Evolutionary conservation across 2,888 invertebrate species (phyloP), one percentile per base, ranked within the genome.

Genomic region (Hirtodrosophila confusa): DNA sequence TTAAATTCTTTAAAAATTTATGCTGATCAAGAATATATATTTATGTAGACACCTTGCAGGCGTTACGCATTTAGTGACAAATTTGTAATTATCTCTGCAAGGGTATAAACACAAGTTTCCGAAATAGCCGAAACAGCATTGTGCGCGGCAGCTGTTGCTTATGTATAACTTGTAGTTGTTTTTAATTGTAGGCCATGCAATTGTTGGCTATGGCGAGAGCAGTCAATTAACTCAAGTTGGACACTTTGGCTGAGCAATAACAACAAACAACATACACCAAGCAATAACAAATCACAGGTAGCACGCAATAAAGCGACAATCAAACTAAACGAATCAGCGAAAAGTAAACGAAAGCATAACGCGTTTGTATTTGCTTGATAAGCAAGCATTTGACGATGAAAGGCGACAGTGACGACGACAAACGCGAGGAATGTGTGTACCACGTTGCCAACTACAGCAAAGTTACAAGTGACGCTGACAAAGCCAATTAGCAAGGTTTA

Each of bases 401-500:
- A 39, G 27, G 6, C 27, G 27, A 27, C 27, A n/a, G n/a, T n/a
- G 27, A 27, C 35, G 40, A 40, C 44, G 29, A 45, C 29, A 12
- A 31, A 10, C 39, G 10, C 11, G 36, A 11, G 36, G 40, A 61
- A 37, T 68, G 57, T 39, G 43, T 51, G 45, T 7, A 39, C 17
- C 43, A 64, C 54, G 66, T 75, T 82, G 73, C 79, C 72, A 75
- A 68, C 71, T 35, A 58, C 36, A 35, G 63, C 39, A 60, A 63
- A 64, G 29, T 64, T 72, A 62, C 67, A 76, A 53, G 44, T 23
- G 36, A 45, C 49, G 61, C 53, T 58, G 69, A 56, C 67, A 82
- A 80, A 80, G 72, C 82, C 85, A 80, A 80, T 80, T 80, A 80
- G 69, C 68, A 55, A 72, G 62, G 48, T 69, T 65, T 86, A 86